Evolutionary conservation across 1,140 invertebrate genomes (phyloP).

Genomic region (Hylyphantes graminicola): DNA sequence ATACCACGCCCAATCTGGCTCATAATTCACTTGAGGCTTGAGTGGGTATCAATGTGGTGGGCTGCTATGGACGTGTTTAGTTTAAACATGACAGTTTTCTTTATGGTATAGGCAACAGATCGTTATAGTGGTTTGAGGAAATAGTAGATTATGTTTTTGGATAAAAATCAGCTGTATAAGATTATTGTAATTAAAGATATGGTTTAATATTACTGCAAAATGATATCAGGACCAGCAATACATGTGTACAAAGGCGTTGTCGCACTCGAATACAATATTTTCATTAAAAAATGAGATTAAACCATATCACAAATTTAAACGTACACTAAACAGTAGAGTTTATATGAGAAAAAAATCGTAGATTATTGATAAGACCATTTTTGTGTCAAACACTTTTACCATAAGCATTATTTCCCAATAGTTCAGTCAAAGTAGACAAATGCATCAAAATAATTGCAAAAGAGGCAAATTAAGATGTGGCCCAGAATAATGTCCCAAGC

Average conservation of each 20-base stretch:
- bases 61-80: not conserved
- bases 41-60: not conserved
- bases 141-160: not conserved
- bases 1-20: conserved; percentile 16
- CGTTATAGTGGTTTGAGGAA: not conserved
- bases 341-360: too few species aligned
- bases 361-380: too few species aligned
- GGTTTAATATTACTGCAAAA: not conserved
- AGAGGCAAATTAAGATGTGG: too few species aligned
- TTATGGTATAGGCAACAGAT: conserved; percentile 13
- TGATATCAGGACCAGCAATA: not conserved
- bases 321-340: too few species aligned
- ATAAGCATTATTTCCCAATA: too few species aligned
- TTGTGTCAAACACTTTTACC: too few species aligned
- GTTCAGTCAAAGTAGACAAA: too few species aligned
- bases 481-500: too few species aligned
- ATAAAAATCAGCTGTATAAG: not conserved
- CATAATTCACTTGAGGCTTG: conserved; percentile 23
- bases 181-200: not conserved
- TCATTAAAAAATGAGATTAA: not conserved
- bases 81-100: not conserved
- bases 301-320: not conserved
- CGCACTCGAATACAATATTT: not conserved
- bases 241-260: not conserved
- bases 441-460: too few species aligned